Conservation (phyloP, 1,140 invertebrate genomes). For the Papilio xuthus region DNA sequence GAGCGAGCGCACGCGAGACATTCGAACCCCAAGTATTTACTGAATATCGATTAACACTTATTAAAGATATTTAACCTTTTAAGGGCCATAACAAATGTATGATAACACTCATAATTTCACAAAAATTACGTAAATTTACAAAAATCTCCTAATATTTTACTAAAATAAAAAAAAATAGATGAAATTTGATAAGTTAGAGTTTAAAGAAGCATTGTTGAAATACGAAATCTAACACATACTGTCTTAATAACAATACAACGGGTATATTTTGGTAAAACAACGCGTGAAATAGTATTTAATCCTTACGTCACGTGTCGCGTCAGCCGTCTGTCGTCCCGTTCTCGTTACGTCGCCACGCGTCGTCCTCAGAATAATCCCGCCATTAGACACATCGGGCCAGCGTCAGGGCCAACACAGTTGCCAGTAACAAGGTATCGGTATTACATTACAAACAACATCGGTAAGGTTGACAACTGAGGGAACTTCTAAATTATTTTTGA, state of each 20-base stretch:
- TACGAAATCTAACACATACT: not conserved
- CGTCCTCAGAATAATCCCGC: conserved; percentile 57
- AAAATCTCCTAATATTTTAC: no score
- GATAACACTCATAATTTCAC: no score
- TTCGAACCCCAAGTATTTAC: conserved; percentile 46
- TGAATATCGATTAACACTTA: conserved; percentile 53
- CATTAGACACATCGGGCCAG: conserved; percentile 59
- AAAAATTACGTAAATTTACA: not conserved
- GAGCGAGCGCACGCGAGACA: conserved; percentile 56
- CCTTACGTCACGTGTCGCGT: conserved; percentile 60
- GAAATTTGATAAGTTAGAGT: no score
- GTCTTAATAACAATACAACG: not conserved
- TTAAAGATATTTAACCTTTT: conserved; percentile 43
- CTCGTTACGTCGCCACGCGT: conserved; percentile 71
- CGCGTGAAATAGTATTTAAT: conserved; percentile 52
- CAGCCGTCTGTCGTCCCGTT: conserved; percentile 69
- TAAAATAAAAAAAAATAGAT: no score
- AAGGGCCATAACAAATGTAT: not conserved
- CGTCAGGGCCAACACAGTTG: conserved; percentile 3
- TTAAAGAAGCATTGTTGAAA: not conserved
- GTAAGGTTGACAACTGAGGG: not conserved
- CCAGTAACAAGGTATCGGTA: conserved; percentile 21
- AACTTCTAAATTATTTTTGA: not conserved
- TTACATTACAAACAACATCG: conserved; percentile 7
- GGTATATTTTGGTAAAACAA: conserved; percentile 30